Conservation (phyloP, 2,113 vertebrate species). For the Tupaia chinensis region DNA sequence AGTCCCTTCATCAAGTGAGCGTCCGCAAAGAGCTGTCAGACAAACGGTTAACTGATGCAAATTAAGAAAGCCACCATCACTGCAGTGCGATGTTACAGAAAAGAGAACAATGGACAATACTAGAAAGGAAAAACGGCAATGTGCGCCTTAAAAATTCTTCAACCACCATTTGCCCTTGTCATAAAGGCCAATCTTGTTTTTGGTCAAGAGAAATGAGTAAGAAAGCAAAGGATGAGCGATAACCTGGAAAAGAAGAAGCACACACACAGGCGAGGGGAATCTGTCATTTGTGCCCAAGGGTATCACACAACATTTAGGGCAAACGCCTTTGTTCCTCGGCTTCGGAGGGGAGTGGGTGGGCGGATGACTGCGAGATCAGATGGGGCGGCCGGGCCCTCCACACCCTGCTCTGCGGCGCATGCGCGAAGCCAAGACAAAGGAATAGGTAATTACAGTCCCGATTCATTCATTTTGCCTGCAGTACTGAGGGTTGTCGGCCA, state of each 20-base stretch:
- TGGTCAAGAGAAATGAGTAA: neutral
- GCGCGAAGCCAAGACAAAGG: slow-evolving; percentile 89
- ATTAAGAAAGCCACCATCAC: neutral
- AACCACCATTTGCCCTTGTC: neutral
- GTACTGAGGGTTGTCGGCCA: slow-evolving; percentile 44
- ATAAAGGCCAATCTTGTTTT: slow-evolving; percentile 30
- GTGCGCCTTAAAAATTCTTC: neutral
- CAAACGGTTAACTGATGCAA: slow-evolving; percentile 38
- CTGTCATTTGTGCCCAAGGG: slow-evolving; percentile 39
- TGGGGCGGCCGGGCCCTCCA: slow-evolving; percentile 78
- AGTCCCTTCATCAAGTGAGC: slow-evolving; percentile 42
- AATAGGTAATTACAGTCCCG: slow-evolving; percentile 85
- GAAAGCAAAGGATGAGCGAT: neutral
- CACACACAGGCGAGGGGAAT: accelerated
- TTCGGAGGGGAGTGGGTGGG: slow-evolving; percentile 65
- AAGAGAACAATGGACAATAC: slow-evolving; percentile 50
- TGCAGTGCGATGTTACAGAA: neutral
- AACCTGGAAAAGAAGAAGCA: neutral
- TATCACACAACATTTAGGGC: slow-evolving; percentile 63
- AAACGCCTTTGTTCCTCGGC: slow-evolving; percentile 82
- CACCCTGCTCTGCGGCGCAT: slow-evolving; percentile 85
- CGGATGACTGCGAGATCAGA: slow-evolving; percentile 73
- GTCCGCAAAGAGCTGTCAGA: slow-evolving; percentile 47
- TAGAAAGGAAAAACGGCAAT: neutral
- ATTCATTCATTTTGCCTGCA: slow-evolving; percentile 81